Base-by-base conservation (phyloP, 2,797 vertebrate genomes). In the Tragopan temminckii region DNA sequence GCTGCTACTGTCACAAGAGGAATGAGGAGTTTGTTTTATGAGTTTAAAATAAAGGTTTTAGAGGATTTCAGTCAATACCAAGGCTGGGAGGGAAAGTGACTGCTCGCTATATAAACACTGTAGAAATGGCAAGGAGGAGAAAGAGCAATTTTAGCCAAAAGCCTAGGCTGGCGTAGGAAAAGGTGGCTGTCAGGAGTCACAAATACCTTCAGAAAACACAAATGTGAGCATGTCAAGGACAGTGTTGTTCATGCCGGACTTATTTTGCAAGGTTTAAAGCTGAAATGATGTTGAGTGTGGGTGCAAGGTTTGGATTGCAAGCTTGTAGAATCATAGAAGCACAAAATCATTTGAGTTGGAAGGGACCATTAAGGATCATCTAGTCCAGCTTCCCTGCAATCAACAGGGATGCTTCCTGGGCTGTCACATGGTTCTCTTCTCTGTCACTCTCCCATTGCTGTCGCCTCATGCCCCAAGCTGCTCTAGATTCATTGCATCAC, bases 191-290 rank as follows among this genome's bases (percentile, higher is more conserved):
- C 7, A 35, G 9, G 8, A 58, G 46, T 5, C 50, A 79, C 46
- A 88, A 48, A 70, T 36, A 57, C 11, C 23, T 20, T 52, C 23
- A 53, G 21, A 89, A 90, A 11, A 10, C 14, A 66, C 4, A 69
- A 42, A 35, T 3, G 9, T 36, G 20, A 70, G 45, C 2, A 5
- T n/a, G 33, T 13, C n/a, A 66, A 72, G 24, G 25, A 29, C 10
- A 5, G 21, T 21, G 10, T 72, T 6, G 0, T 59, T 38, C 5
- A 4, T 1, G 2, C 13, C 35, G 12, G 25, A 16, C 7, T 62
- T 4, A 0, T 46, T 75, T 31, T 27, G 38, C 11, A 13, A 19
- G 5, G 13, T 45, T 80, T 87, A 69, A 76, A 62, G 42, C 38
- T 58, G 43, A 76, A 92, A 33, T 2, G 17, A 5, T 36, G 5